Conservation (phyloP, 2,113 vertebrate genomes). For the Apus apus region DNA sequence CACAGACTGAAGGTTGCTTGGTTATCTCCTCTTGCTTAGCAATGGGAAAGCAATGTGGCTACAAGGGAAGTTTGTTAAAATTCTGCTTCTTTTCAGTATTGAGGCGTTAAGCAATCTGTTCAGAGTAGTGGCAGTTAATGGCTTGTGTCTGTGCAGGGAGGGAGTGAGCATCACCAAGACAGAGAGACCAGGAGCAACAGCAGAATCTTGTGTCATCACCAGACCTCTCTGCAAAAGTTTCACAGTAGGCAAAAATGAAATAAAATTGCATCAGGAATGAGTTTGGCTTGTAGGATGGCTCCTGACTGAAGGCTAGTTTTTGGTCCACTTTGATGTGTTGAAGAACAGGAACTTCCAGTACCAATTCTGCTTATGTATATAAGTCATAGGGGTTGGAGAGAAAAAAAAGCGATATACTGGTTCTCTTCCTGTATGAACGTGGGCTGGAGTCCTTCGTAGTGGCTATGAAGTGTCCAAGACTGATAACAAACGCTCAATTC, state of each 20-base stretch:
- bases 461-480: not conserved
- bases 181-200: not conserved
- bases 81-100: not conserved
- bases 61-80: not conserved
- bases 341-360: conserved; percentile 67
- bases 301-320: conserved; percentile 59
- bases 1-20: rapidly evolving
- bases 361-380: conserved; percentile 28
- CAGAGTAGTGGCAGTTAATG: not conserved
- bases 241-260: conserved; percentile 32
- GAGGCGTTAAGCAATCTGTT: not conserved
- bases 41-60: not conserved
- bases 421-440: not conserved
- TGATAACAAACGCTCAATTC: conserved; percentile 10
- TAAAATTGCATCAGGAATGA: conserved; percentile 53
- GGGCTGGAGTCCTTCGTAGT: not conserved
- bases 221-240: not conserved
- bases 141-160: not conserved
- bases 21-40: not conserved
- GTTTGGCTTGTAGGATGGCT: conserved; percentile 9
- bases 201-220: not conserved
- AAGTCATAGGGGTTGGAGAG: not conserved
- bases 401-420: not conserved
- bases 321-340: conserved; percentile 67
- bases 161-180: not conserved